These are phyloP conservation scores for Sparus aurata DNA, from an alignment of 2,797 vertebrate genomes.

Conservation along the genomic window DNA sequence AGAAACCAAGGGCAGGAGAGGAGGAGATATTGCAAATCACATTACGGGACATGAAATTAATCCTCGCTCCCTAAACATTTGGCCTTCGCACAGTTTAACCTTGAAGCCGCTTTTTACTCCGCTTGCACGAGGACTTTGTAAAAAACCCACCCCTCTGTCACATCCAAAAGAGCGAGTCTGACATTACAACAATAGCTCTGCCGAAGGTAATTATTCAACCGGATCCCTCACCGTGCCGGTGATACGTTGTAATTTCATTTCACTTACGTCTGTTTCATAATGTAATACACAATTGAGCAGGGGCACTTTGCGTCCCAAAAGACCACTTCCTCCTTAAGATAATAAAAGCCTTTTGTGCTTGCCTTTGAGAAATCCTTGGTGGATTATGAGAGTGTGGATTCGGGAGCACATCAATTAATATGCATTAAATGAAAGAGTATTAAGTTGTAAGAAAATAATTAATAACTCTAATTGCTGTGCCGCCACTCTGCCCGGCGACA, in stretches of 20 bases:
- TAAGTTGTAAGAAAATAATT: conserved; percentile 83
- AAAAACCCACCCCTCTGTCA: conserved; percentile 42
- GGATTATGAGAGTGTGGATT: conserved; percentile 76
- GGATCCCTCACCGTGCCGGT: conserved; percentile 73
- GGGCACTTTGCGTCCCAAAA: conserved; percentile 75
- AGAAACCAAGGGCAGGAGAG: conserved; percentile 77
- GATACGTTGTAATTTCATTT: conserved; percentile 85
- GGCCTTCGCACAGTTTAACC: conserved; percentile 80
- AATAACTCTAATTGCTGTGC: conserved; percentile 77
- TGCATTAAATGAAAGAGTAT: conserved; percentile 83
- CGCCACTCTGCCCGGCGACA: conserved; percentile 44
- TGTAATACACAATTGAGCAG: conserved; percentile 78
- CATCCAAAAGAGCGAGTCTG: conserved; percentile 66
- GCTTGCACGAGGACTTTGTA: conserved; percentile 57
- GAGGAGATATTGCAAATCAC: conserved; percentile 81
- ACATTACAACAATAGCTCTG: conserved; percentile 74
- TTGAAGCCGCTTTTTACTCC: conserved; percentile 75
- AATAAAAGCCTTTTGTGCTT: conserved; percentile 83
- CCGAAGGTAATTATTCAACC: conserved; percentile 79
- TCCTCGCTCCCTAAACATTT: conserved; percentile 80
- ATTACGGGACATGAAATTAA: conserved; percentile 85
- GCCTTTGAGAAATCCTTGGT: conserved; percentile 85
- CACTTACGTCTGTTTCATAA: conserved; percentile 81
- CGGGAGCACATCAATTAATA: conserved; percentile 83
- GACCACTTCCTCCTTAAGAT: conserved; percentile 82